Base-by-base conservation (phyloP, 2,113 vertebrate species). In the Trichechus manatus region DNA sequence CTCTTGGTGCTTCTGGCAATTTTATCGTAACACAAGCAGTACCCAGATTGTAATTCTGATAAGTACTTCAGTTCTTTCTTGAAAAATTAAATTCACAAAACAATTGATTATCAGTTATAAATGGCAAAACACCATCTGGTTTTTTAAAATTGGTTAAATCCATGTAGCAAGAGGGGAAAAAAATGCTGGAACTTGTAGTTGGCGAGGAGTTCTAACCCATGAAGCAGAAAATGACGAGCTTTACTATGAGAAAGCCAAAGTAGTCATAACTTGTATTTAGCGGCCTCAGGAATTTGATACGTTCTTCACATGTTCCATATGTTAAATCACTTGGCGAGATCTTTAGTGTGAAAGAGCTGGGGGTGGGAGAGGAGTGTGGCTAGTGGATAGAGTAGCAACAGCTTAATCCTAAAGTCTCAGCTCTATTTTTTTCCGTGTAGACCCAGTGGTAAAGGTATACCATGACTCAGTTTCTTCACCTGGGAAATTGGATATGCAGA, bases 101-200 rank as follows among this genome's bases (percentile, higher is more conserved):
- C 98, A 98, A 98, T 98, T 96, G 98, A 98, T 98, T 98, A 98
- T 98, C 94, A 91, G 98, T 98, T 99, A 97, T 98, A 98, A 98
- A 98, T 98, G 93, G 98, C 98, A 98, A 98, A 98, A 96, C 98
- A 98, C 98, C 98, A 98, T 98, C 98, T 99, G 98, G 91, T 96
- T 98, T 94, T 56, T 96, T 59, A 98, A 97, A 98, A 97, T 61
- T 97, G 44, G 95, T 97, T 96, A 59, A 87, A 83, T 47, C 9
- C 33, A 74, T 83, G 96, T 9, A 87, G 95, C 96, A 92, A 95
- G 95, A 93, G 95, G 97, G 75, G 4, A 23, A n/a, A 3, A 89
- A 94, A 70, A 88, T 89, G 90, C 96, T 98, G 97, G 96, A 97
- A 91, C 93, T 97, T 92, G 22, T 78, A 77, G 79, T 92, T 97